phyloP scores from a whole-genome alignment of 2,888 invertebrate species.

The Caenorhabditis sp. region DNA sequence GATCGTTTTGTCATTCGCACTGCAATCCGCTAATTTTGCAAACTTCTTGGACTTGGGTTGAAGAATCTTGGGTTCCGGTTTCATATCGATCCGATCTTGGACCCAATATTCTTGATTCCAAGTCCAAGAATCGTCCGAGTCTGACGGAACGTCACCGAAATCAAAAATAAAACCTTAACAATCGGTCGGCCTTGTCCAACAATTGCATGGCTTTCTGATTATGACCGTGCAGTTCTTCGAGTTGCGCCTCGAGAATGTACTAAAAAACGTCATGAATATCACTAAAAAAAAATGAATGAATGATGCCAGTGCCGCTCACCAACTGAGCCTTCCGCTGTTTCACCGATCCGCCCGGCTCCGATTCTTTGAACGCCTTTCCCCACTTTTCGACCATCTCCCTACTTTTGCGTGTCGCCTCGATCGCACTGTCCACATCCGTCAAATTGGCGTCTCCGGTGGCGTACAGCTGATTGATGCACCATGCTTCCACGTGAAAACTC shows the following conservation, averaged over 20 bases:
- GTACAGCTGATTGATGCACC: constrained; percentile 39
- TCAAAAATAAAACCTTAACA: constrained; percentile 9
- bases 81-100: no score
- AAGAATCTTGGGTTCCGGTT: no score
- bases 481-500: constrained; percentile 50
- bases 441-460: background rate
- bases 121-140: no score
- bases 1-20: constrained; percentile 16
- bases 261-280: background rate
- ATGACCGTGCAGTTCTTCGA: constrained; percentile 18
- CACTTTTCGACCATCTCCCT: constrained; percentile 8
- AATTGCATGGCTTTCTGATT: constrained; percentile 10
- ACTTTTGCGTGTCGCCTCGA: background rate
- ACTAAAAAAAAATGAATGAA: background rate
- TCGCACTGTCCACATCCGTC: constrained; percentile 24
- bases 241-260: constrained; percentile 27
- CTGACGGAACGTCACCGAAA: background rate
- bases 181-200: constrained; percentile 3
- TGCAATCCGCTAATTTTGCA: constrained; percentile 8
- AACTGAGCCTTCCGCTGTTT: constrained; percentile 5
- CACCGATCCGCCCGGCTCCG: constrained; percentile 1
- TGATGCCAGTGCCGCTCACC: background rate
- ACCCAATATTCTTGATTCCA: no score
- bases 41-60: no score
- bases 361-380: background rate